Evolutionary conservation across 2,888 invertebrate genomes (phyloP).

Genomic region (Parthenolecanium corni): DNA sequence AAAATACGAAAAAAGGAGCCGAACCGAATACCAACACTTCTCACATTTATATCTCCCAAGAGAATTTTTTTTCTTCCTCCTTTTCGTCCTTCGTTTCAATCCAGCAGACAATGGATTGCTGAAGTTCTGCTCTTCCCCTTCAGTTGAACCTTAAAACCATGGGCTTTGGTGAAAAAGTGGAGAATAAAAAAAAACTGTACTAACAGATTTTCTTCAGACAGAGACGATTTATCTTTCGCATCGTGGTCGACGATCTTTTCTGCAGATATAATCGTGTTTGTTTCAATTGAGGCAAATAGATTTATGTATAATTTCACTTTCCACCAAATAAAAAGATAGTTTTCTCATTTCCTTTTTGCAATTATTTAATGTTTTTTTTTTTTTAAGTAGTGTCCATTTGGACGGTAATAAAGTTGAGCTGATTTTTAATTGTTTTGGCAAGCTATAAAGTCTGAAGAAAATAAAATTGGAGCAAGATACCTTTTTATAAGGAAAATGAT

Average conservation of each 20-base stretch:
- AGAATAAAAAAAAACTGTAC: not conserved
- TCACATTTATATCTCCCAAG: constrained; percentile 30
- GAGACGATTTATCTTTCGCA: constrained; percentile 12
- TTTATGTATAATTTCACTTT: not conserved
- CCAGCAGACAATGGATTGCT: constrained; percentile 23
- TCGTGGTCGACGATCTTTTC: constrained; percentile 10
- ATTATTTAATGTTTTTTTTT: constrained; percentile 4
- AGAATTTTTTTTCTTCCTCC: constrained; percentile 14
- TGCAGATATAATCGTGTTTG: constrained; percentile 15
- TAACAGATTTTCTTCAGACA: constrained; percentile 19
- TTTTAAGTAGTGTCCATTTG: not conserved
- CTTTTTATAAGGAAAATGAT: no score
- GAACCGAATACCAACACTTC: constrained; percentile 21
- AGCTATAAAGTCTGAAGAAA: no score
- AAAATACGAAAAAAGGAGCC: constrained; percentile 6
- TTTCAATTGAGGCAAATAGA: constrained; percentile 9
- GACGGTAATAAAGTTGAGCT: not conserved
- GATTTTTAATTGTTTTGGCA: no score
- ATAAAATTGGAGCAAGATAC: no score
- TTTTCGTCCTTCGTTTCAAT: constrained; percentile 27
- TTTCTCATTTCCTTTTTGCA: no score
- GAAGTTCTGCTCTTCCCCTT: not conserved
- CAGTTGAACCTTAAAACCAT: constrained; percentile 11
- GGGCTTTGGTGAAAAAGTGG: not conserved
- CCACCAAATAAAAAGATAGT: no score